Percentiles rank a stretch among this genome's conserved stretches.
Evolutionary conservation across 2,888 invertebrate genomes (phyloP).

Genomic region (Erynnis tages): DNA sequence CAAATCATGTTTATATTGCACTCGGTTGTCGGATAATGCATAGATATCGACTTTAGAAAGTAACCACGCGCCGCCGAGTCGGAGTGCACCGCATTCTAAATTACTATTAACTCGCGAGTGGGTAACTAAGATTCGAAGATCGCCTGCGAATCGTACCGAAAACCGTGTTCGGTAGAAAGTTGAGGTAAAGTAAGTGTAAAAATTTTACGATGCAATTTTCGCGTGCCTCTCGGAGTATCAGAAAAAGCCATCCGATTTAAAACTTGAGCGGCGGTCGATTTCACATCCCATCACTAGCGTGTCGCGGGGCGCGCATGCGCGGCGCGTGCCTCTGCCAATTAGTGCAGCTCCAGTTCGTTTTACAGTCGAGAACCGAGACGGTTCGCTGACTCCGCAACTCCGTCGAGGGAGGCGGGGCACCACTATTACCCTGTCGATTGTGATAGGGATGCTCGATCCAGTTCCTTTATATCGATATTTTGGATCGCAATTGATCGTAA

Average conservation of each 20-base stretch:
- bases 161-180: slow-evolving; percentile 62
- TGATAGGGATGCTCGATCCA: no score
- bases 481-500: no score
- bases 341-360: slow-evolving; percentile 79
- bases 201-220: slow-evolving; percentile 51
- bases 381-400: slow-evolving; percentile 60
- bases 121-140: slow-evolving; percentile 1
- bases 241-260: slow-evolving; percentile 68
- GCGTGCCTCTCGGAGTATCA: slow-evolving; percentile 51
- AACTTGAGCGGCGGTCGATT: slow-evolving; percentile 67
- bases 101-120: slow-evolving; percentile 29
- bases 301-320: slow-evolving; percentile 62
- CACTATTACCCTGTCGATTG: slow-evolving; percentile 54
- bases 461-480: no score
- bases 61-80: slow-evolving; percentile 36
- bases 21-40: slow-evolving; percentile 41
- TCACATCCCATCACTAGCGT: slow-evolving; percentile 77
- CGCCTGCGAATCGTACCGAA: slow-evolving; percentile 29
- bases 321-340: slow-evolving; percentile 79
- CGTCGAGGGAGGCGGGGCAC: slow-evolving; percentile 46
- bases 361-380: slow-evolving; percentile 69
- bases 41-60: slow-evolving; percentile 42
- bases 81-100: slow-evolving; percentile 36
- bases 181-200: slow-evolving; percentile 56
- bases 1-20: slow-evolving; percentile 48